Conservation (phyloP, 1,140 invertebrate species). For the Drosophila arawakana region DNA sequence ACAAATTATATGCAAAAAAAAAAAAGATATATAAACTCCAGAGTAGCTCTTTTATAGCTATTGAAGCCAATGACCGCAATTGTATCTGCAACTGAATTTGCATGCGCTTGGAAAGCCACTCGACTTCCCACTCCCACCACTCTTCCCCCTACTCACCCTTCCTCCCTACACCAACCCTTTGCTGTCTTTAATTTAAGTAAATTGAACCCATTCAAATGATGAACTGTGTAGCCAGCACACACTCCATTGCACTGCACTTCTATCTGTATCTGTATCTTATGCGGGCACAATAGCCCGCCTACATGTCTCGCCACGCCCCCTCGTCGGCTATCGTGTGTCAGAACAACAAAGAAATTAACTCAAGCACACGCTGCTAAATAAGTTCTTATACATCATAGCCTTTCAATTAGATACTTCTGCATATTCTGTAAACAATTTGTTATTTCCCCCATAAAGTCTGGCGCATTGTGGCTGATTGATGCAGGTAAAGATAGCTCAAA, state of each 20-base stretch:
- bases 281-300: conserved; percentile 45
- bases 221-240: too few relatives aligned
- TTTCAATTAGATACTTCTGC: conserved; percentile 45
- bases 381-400: conserved; percentile 20
- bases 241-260: conserved; percentile 3
- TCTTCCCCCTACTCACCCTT: neutral
- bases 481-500: conserved; percentile 54
- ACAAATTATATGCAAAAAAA: conserved; percentile 13
- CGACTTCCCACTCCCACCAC: conserved; percentile 4
- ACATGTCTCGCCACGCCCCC: conserved; percentile 5
- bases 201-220: conserved; percentile 32
- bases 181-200: conserved; percentile 37
- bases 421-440: conserved; percentile 53
- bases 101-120: conserved; percentile 7
- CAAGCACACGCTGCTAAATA: conserved; percentile 35
- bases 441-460: conserved; percentile 27
- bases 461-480: conserved; percentile 32
- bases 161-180: conserved; percentile 12
- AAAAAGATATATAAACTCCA: neutral
- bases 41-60: neutral
- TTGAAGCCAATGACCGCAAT: conserved; percentile 59
- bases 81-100: neutral
- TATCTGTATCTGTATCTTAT: conserved; percentile 42
- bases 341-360: conserved; percentile 63
- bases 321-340: conserved; percentile 22